A percentile compares a stretch with the other conserved stretches of the same genome.
These are phyloP conservation scores for Myocastor coypus DNA, from an alignment of 2,113 vertebrate genomes.

Conservation along the genomic window DNA sequence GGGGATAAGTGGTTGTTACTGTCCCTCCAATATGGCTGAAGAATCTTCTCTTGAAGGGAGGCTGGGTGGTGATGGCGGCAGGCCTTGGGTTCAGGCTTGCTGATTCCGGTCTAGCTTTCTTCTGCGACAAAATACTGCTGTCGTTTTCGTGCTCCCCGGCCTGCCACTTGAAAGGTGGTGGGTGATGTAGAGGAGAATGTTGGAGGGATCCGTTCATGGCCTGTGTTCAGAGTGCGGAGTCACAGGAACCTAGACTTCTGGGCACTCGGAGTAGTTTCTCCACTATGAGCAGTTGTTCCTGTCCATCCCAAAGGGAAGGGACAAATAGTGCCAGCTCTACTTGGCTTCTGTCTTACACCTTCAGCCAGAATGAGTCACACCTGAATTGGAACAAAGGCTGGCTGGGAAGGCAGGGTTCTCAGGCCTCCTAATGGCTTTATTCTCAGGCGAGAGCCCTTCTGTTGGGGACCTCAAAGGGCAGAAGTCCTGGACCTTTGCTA, in stretches of 20 bases:
- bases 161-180: not conserved
- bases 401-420: not conserved
- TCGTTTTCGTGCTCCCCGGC: not conserved
- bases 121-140: not conserved
- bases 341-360: not conserved
- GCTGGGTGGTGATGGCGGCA: not conserved
- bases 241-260: not conserved
- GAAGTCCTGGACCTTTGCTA: not conserved
- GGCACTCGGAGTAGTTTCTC: not conserved
- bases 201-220: not conserved
- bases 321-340: accelerated
- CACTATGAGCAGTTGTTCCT: accelerated
- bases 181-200: not conserved
- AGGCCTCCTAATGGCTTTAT: not conserved
- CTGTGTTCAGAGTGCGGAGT: not conserved
- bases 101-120: not conserved
- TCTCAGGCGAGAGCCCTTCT: not conserved
- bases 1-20: too few relatives aligned
- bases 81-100: not conserved
- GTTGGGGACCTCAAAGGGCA: not conserved
- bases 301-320: not conserved
- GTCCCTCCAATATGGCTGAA: not conserved
- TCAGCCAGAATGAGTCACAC: not conserved
- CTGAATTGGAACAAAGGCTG: not conserved
- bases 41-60: not conserved